A percentile compares a stretch with the other conserved stretches of the same genome.
Evolutionary conservation across 2,113 vertebrate species (phyloP).

Genomic region (Mellivora capensis): DNA sequence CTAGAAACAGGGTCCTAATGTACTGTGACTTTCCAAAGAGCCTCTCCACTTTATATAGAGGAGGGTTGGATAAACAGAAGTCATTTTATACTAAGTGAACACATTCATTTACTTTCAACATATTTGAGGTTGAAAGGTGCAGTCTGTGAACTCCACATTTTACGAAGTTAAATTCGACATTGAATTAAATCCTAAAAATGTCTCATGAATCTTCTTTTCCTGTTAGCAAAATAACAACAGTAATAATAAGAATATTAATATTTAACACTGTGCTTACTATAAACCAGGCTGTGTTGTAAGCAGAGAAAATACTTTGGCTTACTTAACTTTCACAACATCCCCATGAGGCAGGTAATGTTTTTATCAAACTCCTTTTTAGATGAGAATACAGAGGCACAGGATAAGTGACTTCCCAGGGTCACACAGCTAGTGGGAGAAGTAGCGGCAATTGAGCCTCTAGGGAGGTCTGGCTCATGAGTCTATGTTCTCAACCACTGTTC

Average conservation of each 20-base stretch:
- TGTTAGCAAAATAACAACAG: neutral
- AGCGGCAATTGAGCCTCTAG: neutral
- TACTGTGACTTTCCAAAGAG: neutral
- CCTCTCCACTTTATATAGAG: neutral
- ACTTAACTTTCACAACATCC: neutral
- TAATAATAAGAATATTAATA: neutral
- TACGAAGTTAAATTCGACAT: neutral
- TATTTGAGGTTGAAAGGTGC: neutral
- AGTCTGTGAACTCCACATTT: neutral
- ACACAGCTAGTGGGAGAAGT: neutral
- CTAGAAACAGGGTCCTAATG: neutral
- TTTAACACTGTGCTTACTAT: neutral
- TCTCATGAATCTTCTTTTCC: neutral
- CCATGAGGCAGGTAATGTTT: neutral
- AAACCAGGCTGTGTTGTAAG: neutral
- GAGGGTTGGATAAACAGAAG: neutral
- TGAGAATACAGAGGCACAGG: neutral
- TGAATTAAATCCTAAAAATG: neutral
- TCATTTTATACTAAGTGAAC: neutral
- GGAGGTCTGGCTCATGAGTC: neutral
- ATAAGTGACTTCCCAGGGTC: neutral
- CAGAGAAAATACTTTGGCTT: neutral
- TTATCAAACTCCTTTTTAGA: neutral
- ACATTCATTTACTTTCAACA: neutral
- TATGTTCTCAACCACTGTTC: neutral